These are phyloP conservation scores for Lacerta agilis DNA, from an alignment of 2,797 vertebrate genomes.

Conservation along the genomic window DNA sequence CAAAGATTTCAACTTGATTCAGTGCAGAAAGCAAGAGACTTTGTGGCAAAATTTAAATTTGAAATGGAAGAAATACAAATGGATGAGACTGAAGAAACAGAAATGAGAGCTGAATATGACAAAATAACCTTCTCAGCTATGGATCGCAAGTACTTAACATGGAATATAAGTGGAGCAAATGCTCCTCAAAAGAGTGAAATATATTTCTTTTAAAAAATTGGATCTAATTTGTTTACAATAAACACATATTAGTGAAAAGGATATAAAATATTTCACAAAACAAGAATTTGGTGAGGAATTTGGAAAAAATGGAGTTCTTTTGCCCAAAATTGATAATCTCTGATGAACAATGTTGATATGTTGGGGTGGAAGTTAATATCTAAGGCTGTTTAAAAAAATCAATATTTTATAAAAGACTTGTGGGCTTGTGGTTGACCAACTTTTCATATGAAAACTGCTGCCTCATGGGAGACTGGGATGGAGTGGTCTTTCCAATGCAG, in stretches of 20 bases:
- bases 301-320: background rate
- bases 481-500: background rate
- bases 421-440: background rate
- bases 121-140: background rate
- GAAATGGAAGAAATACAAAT: background rate
- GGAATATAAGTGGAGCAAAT: background rate
- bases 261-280: background rate
- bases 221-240: background rate
- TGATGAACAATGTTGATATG: background rate
- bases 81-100: too few relatives aligned
- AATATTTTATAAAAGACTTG: background rate
- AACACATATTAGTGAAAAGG: background rate
- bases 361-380: background rate
- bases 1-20: background rate
- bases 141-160: background rate
- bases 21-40: background rate
- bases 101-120: background rate
- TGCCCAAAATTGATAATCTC: background rate
- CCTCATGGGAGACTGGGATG: background rate
- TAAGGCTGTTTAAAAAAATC: background rate
- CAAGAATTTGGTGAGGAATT: background rate
- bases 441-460: background rate
- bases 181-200: background rate
- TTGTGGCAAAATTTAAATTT: background rate
- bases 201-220: background rate